These are phyloP conservation scores for Monopis laevigella DNA, from an alignment of 2,888 invertebrate genomes.

Conservation along the genomic window DNA sequence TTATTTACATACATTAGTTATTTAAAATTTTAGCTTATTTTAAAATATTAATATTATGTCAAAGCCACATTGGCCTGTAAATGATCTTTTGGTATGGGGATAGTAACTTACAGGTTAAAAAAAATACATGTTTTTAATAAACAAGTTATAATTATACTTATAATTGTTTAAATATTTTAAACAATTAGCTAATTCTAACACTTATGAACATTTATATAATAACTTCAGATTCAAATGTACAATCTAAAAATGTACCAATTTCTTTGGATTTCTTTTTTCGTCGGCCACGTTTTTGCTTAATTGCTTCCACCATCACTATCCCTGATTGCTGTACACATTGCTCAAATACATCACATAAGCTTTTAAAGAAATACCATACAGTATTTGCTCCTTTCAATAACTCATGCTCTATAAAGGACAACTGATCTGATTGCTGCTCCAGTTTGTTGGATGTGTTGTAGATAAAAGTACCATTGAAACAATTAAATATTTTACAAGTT, in stretches of 20 bases:
- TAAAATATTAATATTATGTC: too few species aligned
- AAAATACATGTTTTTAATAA: too few species aligned
- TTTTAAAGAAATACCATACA: slow-evolving; percentile 43
- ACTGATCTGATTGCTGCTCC: slow-evolving; percentile 62
- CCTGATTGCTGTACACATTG: slow-evolving; percentile 31
- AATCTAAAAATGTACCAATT: slow-evolving; percentile 40
- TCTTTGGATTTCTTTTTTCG: slow-evolving; percentile 27
- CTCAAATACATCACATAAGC: slow-evolving; percentile 33
- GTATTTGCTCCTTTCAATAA: slow-evolving; percentile 39
- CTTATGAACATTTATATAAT: slow-evolving; percentile 31
- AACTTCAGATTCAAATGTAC: slow-evolving; percentile 55
- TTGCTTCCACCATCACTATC: slow-evolving; percentile 21
- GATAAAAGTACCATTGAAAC: slow-evolving; percentile 79
- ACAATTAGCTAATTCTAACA: too few species aligned
- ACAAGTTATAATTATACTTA: too few species aligned
- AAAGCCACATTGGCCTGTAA: too few species aligned
- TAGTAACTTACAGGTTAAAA: too few species aligned
- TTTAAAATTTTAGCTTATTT: too few species aligned
- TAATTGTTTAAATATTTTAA: too few species aligned
- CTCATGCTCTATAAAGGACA: slow-evolving; percentile 60
- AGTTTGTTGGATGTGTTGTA: slow-evolving; percentile 77
- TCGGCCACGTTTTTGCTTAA: slow-evolving; percentile 28
- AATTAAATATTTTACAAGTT: slow-evolving; percentile 65
- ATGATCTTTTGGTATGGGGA: too few species aligned
- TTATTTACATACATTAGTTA: too few species aligned